Conservation (phyloP, 53 echinoderm and acorn worm genomes). For the Apostichopus leukothele region DNA sequence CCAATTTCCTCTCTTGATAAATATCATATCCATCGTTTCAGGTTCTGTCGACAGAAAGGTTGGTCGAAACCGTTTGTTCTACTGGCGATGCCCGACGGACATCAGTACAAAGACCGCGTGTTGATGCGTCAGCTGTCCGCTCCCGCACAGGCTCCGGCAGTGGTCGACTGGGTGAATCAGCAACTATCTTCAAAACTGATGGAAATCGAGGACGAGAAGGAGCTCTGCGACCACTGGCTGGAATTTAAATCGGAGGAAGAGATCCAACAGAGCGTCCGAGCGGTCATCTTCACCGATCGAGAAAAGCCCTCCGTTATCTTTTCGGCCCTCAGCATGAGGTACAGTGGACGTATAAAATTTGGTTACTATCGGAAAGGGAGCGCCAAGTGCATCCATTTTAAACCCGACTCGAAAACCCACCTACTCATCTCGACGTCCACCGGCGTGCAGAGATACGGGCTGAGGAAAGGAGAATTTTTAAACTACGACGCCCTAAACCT, state of each 20-base stretch:
- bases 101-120: conserved; percentile 86
- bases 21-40: conserved; percentile 14
- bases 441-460: conserved; percentile 67
- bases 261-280: conserved; percentile 50
- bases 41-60: conserved; percentile 79
- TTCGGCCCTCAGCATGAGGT: conserved; percentile 84
- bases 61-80: conserved; percentile 77
- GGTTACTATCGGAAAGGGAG: conserved; percentile 33
- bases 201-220: conserved; percentile 15
- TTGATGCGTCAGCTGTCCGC: conserved; percentile 68
- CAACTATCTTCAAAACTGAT: conserved; percentile 60
- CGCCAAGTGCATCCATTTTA: conserved; percentile 1
- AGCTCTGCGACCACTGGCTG: conserved; percentile 8
- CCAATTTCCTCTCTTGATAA: background rate
- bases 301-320: conserved; percentile 68
- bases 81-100: conserved; percentile 84
- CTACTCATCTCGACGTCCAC: conserved; percentile 69
- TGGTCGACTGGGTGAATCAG: conserved; percentile 81
- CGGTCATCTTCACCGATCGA: conserved; percentile 58
- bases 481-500: conserved; percentile 70
- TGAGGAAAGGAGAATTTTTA: conserved; percentile 61
- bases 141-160: conserved; percentile 57
- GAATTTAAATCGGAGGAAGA: conserved; percentile 21
- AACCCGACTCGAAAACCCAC: conserved; percentile 44
- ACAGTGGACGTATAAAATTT: conserved; percentile 84